phyloP scores from a whole-genome alignment of 2,888 invertebrate species.

The Ochropacha duplaris region DNA sequence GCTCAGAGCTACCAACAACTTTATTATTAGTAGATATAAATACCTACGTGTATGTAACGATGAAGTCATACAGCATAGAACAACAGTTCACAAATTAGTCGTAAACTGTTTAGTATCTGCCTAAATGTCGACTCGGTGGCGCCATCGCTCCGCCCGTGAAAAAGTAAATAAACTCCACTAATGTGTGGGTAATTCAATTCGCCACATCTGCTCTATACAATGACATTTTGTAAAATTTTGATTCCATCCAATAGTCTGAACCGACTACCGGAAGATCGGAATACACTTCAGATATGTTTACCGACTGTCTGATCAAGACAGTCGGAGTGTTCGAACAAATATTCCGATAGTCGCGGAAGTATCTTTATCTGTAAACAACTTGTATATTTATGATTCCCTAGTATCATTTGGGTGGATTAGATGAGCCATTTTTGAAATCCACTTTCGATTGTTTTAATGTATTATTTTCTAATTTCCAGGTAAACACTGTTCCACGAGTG shows the following conservation, averaged over 20 bases:
- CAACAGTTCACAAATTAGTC: not conserved
- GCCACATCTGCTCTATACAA: conserved; percentile 37
- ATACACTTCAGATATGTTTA: too few species aligned
- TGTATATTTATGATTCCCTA: not conserved
- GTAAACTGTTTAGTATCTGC: not conserved
- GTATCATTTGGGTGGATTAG: not conserved
- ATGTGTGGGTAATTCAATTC: conserved; percentile 43
- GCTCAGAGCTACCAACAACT: not conserved
- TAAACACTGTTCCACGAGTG: too few species aligned
- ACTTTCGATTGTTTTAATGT: too few species aligned
- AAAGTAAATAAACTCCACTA: conserved; percentile 35
- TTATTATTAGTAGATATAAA: not conserved
- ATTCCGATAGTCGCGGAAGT: too few species aligned
- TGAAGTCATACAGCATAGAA: not conserved
- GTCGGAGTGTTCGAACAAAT: too few species aligned
- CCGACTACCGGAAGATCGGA: too few species aligned
- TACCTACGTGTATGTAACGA: not conserved
- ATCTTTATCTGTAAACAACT: not conserved
- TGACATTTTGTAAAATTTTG: too few species aligned
- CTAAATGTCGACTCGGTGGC: conserved; percentile 5
- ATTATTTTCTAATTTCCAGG: too few species aligned
- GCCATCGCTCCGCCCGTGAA: conserved; percentile 27
- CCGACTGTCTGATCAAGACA: too few species aligned
- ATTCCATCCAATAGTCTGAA: too few species aligned
- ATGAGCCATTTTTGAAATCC: not conserved